Conservation (phyloP, 2,113 vertebrate species). For the Grammomys surdaster region DNA sequence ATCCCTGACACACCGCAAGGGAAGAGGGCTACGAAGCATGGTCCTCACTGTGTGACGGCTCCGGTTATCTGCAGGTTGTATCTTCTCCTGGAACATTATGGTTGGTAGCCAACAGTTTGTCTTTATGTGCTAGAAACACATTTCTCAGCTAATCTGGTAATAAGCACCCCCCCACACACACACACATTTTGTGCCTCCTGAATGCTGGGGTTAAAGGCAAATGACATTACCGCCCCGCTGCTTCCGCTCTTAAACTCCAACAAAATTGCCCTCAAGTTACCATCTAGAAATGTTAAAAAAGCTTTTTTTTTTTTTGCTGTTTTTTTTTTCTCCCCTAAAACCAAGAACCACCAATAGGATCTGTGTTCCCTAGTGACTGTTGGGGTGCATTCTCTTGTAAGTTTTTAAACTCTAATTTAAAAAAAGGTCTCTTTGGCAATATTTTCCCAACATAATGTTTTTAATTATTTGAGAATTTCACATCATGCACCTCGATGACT, state of each 20-base stretch:
- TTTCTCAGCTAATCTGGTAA: not conserved
- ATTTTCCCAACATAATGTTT: not conserved
- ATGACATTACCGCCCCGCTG: no score
- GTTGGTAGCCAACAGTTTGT: not conserved
- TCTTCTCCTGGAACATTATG: not conserved
- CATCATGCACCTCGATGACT: not conserved
- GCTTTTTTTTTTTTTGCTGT: no score
- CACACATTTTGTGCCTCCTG: no score
- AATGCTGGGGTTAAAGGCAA: no score
- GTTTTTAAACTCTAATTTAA: not conserved
- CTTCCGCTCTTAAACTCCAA: not conserved
- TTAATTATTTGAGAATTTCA: no score
- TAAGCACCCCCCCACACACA: no score
- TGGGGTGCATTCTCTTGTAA: not conserved
- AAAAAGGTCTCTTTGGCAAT: not conserved
- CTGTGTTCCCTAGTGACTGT: not conserved
- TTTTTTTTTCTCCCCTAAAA: not conserved
- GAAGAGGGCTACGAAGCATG: not conserved
- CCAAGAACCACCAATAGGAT: not conserved
- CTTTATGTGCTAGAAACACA: no score
- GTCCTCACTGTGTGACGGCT: not conserved
- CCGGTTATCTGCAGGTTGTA: no score
- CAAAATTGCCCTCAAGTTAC: not conserved
- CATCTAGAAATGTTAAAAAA: not conserved
- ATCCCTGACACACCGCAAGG: not conserved